Evolutionary conservation across 2,888 invertebrate genomes (phyloP).

Genomic region (Machimus rusticus): DNA sequence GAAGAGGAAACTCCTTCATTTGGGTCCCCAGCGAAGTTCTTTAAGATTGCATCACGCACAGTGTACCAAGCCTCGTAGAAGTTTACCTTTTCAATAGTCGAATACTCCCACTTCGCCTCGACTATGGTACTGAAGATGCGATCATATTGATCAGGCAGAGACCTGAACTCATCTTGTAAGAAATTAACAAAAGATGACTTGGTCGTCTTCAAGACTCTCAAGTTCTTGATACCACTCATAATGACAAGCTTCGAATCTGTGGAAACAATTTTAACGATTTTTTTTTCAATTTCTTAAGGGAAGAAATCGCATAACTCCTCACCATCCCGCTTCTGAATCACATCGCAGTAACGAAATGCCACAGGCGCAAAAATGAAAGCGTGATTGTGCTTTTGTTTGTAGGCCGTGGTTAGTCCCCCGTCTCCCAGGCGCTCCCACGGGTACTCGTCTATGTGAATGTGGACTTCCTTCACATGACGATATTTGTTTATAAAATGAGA

Average conservation of each 20-base stretch:
- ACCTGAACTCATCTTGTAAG: conserved; percentile 79
- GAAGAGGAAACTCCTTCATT: conserved; percentile 77
- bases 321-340: conserved; percentile 74
- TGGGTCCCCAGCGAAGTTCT: conserved; percentile 79
- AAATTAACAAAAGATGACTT: conserved; percentile 83
- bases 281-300: neutral
- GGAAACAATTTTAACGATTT: conserved; percentile 37
- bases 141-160: conserved; percentile 77
- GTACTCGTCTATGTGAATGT: conserved; percentile 75
- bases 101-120: conserved; percentile 78
- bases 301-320: conserved; percentile 52
- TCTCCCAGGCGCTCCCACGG: conserved; percentile 76
- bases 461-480: conserved; percentile 75
- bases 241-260: conserved; percentile 67
- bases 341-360: conserved; percentile 73
- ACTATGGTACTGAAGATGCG: conserved; percentile 78
- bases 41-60: conserved; percentile 74
- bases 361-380: conserved; percentile 77
- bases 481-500: conserved; percentile 79
- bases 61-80: conserved; percentile 75
- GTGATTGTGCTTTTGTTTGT: conserved; percentile 71
- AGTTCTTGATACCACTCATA: conserved; percentile 73
- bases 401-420: conserved; percentile 50
- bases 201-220: conserved; percentile 80
- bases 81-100: conserved; percentile 69